A percentile compares a stretch with the other conserved stretches of the same genome.
Conservation (phyloP, 1,140 invertebrate species). For the Bombyx mori region ASM3026992v2 NC_085128.1:3604501-3605000, state of each 20-base stretch:
- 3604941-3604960: constrained; percentile 1
- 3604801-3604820: constrained; percentile 4
- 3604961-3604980: constrained; percentile 5
- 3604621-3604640: constrained; percentile 6
- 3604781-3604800: constrained; percentile 6
- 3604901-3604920: constrained; percentile 6
- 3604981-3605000: constrained; percentile 1
- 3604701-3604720: constrained; percentile 4
- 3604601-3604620: constrained; percentile 11
- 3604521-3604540: constrained; percentile 1
- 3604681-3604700: constrained; percentile 8
- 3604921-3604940: not conserved
- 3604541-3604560: constrained; percentile 3
- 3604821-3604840: constrained; percentile 1
- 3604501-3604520: constrained; percentile 5
- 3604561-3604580: constrained; percentile 8
- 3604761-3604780: constrained; percentile 3
- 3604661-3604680: constrained; percentile 2
- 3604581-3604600: constrained; percentile 8
- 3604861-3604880: constrained; percentile 6
- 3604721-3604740: constrained; percentile 3
- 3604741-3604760: constrained; percentile 2
- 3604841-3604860: constrained; percentile 5
- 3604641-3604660: constrained; percentile 6
- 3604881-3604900: not conserved